Conservation (phyloP, 2,113 vertebrate species). For the Alligator sinensis region DNA sequence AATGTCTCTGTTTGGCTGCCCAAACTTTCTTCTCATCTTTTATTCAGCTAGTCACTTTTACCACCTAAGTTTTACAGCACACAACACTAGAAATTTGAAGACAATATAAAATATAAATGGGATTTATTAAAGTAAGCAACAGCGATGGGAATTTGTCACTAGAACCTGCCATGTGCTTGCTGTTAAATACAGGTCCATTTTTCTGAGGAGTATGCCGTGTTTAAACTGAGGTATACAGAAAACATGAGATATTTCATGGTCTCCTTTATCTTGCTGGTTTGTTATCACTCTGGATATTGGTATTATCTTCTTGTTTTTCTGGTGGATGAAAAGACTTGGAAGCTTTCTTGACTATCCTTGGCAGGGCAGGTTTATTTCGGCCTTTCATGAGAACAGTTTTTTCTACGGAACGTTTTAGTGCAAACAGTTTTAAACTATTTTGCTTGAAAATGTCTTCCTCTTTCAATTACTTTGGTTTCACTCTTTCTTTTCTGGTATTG, state of each 20-base stretch:
- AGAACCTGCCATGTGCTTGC: neutral
- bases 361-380: neutral
- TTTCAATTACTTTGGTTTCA: slow-evolving; percentile 55
- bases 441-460: neutral
- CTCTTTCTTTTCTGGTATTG: slow-evolving; percentile 54
- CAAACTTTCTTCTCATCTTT: neutral
- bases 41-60: neutral
- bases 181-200: slow-evolving; percentile 17
- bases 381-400: neutral
- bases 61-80: neutral
- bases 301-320: neutral
- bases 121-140: neutral
- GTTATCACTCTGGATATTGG: neutral
- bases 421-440: slow-evolving; percentile 41
- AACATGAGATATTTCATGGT: slow-evolving; percentile 21
- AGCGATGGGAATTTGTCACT: slow-evolving; percentile 7
- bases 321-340: neutral
- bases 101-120: neutral
- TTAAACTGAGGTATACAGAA: slow-evolving; percentile 31
- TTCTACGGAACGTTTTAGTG: slow-evolving; percentile 13
- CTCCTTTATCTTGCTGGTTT: slow-evolving; percentile 20
- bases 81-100: neutral
- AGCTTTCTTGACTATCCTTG: slow-evolving; percentile 25
- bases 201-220: neutral
- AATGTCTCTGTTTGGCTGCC: neutral